phyloP scores from a whole-genome alignment of 1,140 invertebrate species.

The Bombus difficillimus region DNA sequence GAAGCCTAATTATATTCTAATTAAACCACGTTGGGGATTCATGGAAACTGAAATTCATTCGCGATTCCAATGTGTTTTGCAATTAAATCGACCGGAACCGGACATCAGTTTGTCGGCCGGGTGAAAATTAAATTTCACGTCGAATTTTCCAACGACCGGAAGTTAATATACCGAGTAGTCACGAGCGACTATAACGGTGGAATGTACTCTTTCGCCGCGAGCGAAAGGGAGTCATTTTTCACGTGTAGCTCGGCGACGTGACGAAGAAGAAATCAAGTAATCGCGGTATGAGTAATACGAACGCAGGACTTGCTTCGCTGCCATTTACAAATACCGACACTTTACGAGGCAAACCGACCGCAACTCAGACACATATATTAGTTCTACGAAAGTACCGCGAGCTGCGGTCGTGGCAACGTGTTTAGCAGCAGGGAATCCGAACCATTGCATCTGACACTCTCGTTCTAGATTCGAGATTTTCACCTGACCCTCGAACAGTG shows the following conservation, averaged over 20 bases:
- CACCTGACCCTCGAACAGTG: too few species aligned
- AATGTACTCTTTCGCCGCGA: too few species aligned
- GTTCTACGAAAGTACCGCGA: slow-evolving; percentile 56
- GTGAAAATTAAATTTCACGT: neutral
- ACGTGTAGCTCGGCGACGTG: neutral
- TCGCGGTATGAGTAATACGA: neutral
- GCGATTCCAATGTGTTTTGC: neutral
- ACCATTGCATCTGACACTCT: slow-evolving; percentile 66
- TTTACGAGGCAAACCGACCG: slow-evolving; percentile 24
- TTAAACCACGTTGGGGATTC: neutral
- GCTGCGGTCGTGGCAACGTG: slow-evolving; percentile 59
- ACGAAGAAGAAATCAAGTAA: neutral
- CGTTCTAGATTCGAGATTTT: slow-evolving; percentile 17
- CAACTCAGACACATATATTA: slow-evolving; percentile 53
- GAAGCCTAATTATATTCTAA: neutral
- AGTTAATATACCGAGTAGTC: neutral
- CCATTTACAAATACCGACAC: slow-evolving; percentile 44
- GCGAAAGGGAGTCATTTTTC: neutral
- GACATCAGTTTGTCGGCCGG: neutral
- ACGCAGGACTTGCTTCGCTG: slow-evolving; percentile 15
- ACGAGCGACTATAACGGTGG: neutral
- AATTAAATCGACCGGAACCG: neutral
- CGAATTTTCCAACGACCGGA: neutral
- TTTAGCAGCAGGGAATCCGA: slow-evolving; percentile 60
- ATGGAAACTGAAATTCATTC: slow-evolving; percentile 2